Evolutionary conservation across 2,797 vertebrate species (phyloP).

Genomic region (Mormyrus hasselquistii): DNA sequence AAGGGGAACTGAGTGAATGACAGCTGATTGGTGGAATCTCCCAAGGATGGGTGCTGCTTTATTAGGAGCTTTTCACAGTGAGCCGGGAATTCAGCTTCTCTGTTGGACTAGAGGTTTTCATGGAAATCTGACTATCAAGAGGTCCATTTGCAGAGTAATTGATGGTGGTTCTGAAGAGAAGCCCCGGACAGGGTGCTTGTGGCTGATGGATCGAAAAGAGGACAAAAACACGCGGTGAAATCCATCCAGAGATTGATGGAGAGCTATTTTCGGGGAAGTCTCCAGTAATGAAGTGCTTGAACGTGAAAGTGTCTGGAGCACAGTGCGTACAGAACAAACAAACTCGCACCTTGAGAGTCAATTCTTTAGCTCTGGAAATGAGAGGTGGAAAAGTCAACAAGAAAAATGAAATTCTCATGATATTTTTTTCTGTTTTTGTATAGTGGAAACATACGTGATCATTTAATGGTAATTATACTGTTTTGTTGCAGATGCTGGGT

Average conservation of each 20-base stretch:
- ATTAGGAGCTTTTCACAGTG: conserved; percentile 12
- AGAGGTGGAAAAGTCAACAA: conserved; percentile 27
- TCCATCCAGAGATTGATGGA: conserved; percentile 29
- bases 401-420: conserved; percentile 25
- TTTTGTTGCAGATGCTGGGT: neutral
- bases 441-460: conserved; percentile 35
- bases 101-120: conserved; percentile 24
- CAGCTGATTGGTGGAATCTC: conserved; percentile 26
- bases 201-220: conserved; percentile 23
- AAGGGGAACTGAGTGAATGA: conserved; percentile 41
- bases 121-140: neutral
- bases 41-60: conserved; percentile 26
- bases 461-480: neutral
- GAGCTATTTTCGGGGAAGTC: conserved; percentile 23
- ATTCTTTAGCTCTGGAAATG: conserved; percentile 31
- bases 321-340: neutral
- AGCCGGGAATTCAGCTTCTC: neutral
- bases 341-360: conserved; percentile 9
- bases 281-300: conserved; percentile 17
- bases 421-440: neutral
- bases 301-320: conserved; percentile 11
- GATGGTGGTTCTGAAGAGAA: conserved; percentile 23
- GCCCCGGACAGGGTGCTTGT: conserved; percentile 10
- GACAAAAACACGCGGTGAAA: conserved; percentile 21
- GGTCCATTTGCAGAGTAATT: conserved; percentile 26